These are phyloP conservation scores for Syngnathoides biaculeatus DNA, from an alignment of 2,113 vertebrate genomes.

Conservation along the genomic window DNA sequence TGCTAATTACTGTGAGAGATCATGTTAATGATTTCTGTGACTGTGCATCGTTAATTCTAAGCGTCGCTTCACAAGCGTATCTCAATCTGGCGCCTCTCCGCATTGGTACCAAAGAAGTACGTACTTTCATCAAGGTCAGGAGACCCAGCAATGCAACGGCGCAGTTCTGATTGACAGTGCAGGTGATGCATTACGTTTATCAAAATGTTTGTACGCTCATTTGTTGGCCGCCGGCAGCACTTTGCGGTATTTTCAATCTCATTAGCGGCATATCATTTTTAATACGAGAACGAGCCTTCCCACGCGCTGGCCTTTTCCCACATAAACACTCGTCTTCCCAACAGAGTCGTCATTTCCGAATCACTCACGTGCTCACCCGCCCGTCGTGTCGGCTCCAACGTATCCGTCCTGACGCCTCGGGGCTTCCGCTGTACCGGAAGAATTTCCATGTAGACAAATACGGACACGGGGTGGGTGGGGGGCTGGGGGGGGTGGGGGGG, in stretches of 20 bases:
- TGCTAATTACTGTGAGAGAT: too few species aligned
- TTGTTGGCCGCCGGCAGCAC: background rate
- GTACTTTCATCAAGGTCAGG: too few species aligned
- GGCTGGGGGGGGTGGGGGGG: too few species aligned
- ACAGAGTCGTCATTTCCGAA: conserved; percentile 16
- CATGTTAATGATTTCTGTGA: too few species aligned
- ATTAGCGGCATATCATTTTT: background rate
- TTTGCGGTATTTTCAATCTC: background rate
- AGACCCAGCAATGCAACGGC: too few species aligned
- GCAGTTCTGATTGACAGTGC: too few species aligned
- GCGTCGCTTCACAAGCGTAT: too few species aligned
- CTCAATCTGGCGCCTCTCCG: too few species aligned
- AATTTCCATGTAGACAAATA: conserved; percentile 49
- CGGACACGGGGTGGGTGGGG: conserved; percentile 12
- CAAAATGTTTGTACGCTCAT: background rate
- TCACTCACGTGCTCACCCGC: conserved; percentile 21
- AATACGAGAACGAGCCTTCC: background rate
- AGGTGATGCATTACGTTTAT: background rate
- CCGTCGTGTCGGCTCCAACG: conserved; percentile 30
- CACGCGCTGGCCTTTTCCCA: background rate
- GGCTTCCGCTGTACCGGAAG: conserved; percentile 41
- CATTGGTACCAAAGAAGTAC: too few species aligned
- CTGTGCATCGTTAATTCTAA: too few species aligned
- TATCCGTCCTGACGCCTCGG: conserved; percentile 19
- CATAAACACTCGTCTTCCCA: background rate